Evolutionary conservation across 1,140 invertebrate species (phyloP).

Genomic region (Theocolax elegans): DNA sequence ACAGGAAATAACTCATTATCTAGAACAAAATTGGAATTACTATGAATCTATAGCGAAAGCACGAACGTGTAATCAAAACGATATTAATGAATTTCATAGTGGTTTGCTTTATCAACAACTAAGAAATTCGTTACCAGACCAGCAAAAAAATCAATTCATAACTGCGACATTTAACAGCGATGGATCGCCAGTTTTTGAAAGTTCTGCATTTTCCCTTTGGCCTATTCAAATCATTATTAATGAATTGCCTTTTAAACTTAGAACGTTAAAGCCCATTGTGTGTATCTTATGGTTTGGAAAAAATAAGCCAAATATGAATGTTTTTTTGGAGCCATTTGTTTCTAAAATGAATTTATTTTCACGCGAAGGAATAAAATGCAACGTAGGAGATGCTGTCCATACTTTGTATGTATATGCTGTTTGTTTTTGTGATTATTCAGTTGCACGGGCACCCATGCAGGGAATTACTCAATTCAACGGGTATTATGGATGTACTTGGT

Average conservation of each 20-base stretch:
- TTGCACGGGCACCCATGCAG: slow-evolving; percentile 22
- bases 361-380: slow-evolving; percentile 6
- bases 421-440: slow-evolving; percentile 12
- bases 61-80: background rate
- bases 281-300: slow-evolving; percentile 39
- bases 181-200: slow-evolving; percentile 35
- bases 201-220: slow-evolving; percentile 29
- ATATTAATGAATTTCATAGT: slow-evolving; percentile 16
- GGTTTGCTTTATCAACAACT: slow-evolving; percentile 26
- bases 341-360: slow-evolving; percentile 23
- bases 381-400: background rate
- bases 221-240: slow-evolving; percentile 38
- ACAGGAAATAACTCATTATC: slow-evolving; percentile 18
- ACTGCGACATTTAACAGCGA: slow-evolving; percentile 23
- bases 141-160: slow-evolving; percentile 18
- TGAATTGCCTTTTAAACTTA: slow-evolving; percentile 36
- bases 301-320: slow-evolving; percentile 39
- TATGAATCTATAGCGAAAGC: slow-evolving; percentile 19
- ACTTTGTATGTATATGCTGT: background rate
- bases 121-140: background rate
- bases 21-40: slow-evolving; percentile 30
- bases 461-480: slow-evolving; percentile 23
- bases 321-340: slow-evolving; percentile 29
- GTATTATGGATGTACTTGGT: slow-evolving; percentile 16
- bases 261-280: slow-evolving; percentile 3